Percentiles rank a stretch among this genome's conserved stretches.
These are phyloP conservation scores for Scaptomyza montana DNA, from an alignment of 1,140 invertebrate species.

Conservation along the genomic window DNA sequence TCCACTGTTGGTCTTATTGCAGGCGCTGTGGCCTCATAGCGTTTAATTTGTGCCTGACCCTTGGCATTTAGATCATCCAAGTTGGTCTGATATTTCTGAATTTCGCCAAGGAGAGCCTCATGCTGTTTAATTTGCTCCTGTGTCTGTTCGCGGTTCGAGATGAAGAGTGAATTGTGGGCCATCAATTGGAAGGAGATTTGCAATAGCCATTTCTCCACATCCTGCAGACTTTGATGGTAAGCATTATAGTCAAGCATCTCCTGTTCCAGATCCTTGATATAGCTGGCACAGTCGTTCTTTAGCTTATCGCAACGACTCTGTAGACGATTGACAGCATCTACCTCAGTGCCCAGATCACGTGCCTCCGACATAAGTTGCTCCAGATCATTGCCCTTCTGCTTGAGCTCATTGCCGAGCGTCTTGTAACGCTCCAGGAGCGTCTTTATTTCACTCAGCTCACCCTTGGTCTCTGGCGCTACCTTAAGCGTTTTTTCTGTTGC, in stretches of 20 bases:
- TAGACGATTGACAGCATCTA: conserved; percentile 87
- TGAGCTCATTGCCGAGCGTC: conserved; percentile 90
- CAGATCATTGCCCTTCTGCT: conserved; percentile 89
- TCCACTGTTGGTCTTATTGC: conserved; percentile 90
- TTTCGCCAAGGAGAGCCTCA: conserved; percentile 91
- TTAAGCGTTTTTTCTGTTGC: conserved; percentile 88
- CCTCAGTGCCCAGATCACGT: conserved; percentile 87
- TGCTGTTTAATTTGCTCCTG: conserved; percentile 95
- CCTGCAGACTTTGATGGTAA: conserved; percentile 95
- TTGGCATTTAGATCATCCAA: conserved; percentile 93
- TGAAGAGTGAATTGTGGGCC: conserved; percentile 97
- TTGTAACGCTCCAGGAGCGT: conserved; percentile 93
- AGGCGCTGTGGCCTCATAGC: conserved; percentile 89
- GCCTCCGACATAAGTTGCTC: conserved; percentile 89
- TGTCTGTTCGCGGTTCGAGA: conserved; percentile 95
- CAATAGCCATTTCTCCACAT: conserved; percentile 97
- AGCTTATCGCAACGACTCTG: conserved; percentile 88
- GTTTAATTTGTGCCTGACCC: conserved; percentile 92
- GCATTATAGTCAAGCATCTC: conserved; percentile 93
- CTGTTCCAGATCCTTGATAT: conserved; percentile 88
- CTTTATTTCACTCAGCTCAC: conserved; percentile 95
- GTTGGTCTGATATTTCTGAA: conserved; percentile 92
- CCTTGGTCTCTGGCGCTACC: conserved; percentile 88
- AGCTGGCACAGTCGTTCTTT: conserved; percentile 86
- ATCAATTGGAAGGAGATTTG: conserved; percentile 98